Evolutionary conservation across 2,797 vertebrate genomes (phyloP), one percentile per base, ranked within the genome.

Genomic region (Vireo griseus): DNA sequence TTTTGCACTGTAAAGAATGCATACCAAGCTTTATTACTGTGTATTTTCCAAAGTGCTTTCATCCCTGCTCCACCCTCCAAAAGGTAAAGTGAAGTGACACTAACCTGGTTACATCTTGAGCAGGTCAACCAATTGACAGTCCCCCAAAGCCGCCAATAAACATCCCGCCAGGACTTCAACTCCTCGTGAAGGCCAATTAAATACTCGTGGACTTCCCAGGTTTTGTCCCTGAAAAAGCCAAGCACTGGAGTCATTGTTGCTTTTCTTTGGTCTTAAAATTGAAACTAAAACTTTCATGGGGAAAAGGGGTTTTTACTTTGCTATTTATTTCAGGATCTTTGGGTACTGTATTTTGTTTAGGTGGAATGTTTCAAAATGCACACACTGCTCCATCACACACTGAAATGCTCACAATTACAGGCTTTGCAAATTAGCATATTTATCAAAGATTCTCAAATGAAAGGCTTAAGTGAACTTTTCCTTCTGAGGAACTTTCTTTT

Each of bases 81-180:
- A 80, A 57, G 20, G 4, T 39, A 50, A 76, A 79, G 55, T 17
- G 10, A 71, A 86, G 80, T 35, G 2, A 35, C 13, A 55, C 93
- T 33, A 72, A 71, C 99, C 97, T 99, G 99, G 82, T 98, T 98
- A 97, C 99, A 99, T 52, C 98, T 97, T 20, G 98, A 98, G 96
- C 99, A 99, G 84, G 97, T 98, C 77, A 99, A 97, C 97, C 98
- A 98, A 96, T 99, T 99, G 93, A 99, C 95, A 37, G 98, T 99
- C 9, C 99, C 99, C 99, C 99, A 99, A 50, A 99, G 98, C 72
- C 98, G 98, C 99, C 99, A 99, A 86, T 99, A 99, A 47, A 99
- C 99, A 79, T 99, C 98, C 74, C 98, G 98, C 99, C 99, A 99
- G 84, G 99, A 99, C 87, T 99, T 99, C 80, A 99, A 58, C 88